phyloP scores from a whole-genome alignment of 1,140 invertebrate species.

The Camponotus floridanus region DNA sequence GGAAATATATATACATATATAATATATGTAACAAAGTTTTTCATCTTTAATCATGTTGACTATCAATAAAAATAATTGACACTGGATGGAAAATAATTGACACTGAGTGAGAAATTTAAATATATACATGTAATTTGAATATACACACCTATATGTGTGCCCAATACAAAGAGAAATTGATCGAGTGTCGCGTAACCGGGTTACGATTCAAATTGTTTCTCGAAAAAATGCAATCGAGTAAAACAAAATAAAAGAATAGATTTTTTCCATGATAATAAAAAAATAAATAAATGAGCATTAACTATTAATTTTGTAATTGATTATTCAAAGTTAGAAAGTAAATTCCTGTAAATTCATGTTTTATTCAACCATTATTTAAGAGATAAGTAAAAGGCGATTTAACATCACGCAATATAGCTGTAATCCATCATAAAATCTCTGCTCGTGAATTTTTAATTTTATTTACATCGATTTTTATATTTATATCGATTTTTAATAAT shows the following conservation, averaged over 20 bases:
- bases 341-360: background rate
- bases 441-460: background rate
- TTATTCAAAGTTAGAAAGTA: background rate
- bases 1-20: background rate
- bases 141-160: too few species aligned
- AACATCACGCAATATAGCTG: too few species aligned
- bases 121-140: background rate
- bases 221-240: background rate
- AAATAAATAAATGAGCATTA: background rate
- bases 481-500: background rate
- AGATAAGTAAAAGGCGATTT: background rate
- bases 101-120: background rate
- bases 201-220: background rate
- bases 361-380: background rate
- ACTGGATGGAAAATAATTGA: too few species aligned
- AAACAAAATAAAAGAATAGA: background rate
- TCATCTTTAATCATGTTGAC: too few species aligned
- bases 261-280: background rate
- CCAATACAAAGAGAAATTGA: background rate
- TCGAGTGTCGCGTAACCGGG: background rate
- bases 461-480: background rate
- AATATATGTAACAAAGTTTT: too few species aligned
- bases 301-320: background rate
- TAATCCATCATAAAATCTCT: background rate
- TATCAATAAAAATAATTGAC: too few species aligned